These are phyloP conservation scores for Temnothorax ravouxi DNA, from an alignment of 2,888 invertebrate species.

Conservation along the genomic window DNA sequence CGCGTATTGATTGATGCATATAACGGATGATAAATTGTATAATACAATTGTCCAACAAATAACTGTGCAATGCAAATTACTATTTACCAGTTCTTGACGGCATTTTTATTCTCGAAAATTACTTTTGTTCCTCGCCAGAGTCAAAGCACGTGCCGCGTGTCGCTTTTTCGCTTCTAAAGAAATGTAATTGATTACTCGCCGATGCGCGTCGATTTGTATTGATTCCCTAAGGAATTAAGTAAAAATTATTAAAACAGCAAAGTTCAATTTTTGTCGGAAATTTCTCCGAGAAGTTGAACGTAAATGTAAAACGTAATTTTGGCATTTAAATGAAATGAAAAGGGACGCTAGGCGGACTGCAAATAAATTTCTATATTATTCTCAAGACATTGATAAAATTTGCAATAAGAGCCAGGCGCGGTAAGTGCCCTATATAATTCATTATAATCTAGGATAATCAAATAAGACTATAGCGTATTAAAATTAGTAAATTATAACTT, in stretches of 20 bases:
- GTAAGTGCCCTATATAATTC: no score
- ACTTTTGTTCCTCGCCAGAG: not conserved
- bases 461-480: no score
- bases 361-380: not conserved
- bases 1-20: not conserved
- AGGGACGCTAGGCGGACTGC: no score
- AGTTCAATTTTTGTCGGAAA: not conserved
- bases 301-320: not conserved
- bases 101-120: not conserved
- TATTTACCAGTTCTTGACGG: not conserved
- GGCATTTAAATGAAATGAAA: not conserved
- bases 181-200: not conserved
- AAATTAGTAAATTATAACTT: no score
- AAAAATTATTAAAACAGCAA: not conserved
- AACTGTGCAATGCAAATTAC: constrained; percentile 1
- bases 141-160: not conserved
- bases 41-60: constrained; percentile 1
- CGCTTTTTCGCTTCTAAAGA: not conserved
- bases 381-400: no score
- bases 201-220: not conserved
- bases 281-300: not conserved
- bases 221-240: not conserved
- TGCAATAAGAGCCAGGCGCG: no score
- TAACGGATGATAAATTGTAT: not conserved
- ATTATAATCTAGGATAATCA: no score